Base-by-base conservation (phyloP, 2,113 vertebrate species). In the Chamaea fasciata region DNA sequence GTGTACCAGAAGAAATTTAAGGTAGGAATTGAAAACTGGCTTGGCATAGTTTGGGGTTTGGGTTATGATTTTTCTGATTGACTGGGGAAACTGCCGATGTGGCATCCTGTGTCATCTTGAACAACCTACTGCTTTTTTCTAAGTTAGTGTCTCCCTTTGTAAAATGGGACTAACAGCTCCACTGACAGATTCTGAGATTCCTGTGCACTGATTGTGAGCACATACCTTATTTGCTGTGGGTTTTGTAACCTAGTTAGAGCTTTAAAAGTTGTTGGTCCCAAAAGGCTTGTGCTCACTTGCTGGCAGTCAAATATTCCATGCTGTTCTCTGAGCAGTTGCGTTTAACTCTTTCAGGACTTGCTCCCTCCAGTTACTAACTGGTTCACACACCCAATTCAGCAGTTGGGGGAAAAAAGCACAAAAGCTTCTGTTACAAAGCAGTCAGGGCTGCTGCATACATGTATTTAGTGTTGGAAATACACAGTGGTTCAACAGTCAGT, bases 1-100 rank as follows among this genome's bases (percentile, higher is more conserved):
- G 99, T 99, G 91, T 99, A 99, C 97, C 99, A 99, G 98, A 99
- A 99, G 98, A 99, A 99, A 92, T 99, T 99, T 96, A 99, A 99
- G 99, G 99, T 99, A 97, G 76, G 98, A 96, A n/a, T 83, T 14
- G 7, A 65, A 77, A 88, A n/a, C 31, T 59, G 52, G 1, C 41
- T 50, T 59, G 79, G 76, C 39, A 3, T 30, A 27, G 14, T 67
- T 57, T 1, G 44, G 63, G 42, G 35, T 41, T 46, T 31, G 71
- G 23, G 59, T 56, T 63, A 30, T 42, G 31, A 20, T 85, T 75
- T 92, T 90, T 18, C 63, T 44, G 21, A 6, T 4, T 10, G 47
- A 27, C 2, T 9, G 50, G 20, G 41, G 26, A 41, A 71, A 14
- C 28, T 46, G 41, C 67, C 69, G 57, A 28, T 7, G 2, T 2